Percentiles rank a stretch among this genome's conserved stretches.
phyloP scores from a whole-genome alignment of 2,797 vertebrate species.

The Hemitrygon akajei region DNA sequence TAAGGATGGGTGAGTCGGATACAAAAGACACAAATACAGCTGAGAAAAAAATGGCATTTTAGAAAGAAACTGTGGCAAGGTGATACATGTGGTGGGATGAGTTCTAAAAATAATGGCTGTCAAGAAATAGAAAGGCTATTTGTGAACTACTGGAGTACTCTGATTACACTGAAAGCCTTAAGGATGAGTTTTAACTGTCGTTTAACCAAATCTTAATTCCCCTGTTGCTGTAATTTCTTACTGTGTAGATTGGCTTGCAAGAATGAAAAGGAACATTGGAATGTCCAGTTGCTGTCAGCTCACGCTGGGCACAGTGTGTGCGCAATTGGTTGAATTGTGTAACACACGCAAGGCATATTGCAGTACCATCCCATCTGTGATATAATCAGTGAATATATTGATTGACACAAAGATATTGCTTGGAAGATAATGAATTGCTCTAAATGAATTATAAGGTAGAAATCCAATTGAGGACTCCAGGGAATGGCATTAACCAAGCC shows the following conservation, averaged over 20 bases:
- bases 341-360: neutral
- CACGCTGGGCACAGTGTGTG: neutral
- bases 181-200: neutral
- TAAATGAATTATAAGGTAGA: neutral
- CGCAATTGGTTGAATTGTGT: neutral
- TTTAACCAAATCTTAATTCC: neutral
- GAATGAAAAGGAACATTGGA: neutral
- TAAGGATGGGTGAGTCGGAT: neutral
- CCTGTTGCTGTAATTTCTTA: neutral
- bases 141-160: neutral
- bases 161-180: neutral
- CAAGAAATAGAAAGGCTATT: neutral
- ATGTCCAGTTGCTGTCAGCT: neutral
- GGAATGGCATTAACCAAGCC: neutral
- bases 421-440: neutral
- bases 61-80: neutral
- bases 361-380: neutral
- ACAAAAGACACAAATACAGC: neutral
- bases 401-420: neutral
- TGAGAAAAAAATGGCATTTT: neutral
- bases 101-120: neutral
- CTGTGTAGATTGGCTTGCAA: neutral
- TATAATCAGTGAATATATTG: neutral
- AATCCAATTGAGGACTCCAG: neutral
- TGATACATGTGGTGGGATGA: neutral